These are phyloP conservation scores for Synodontis membranacea DNA, from an alignment of 2,113 vertebrate genomes.

Conservation along the genomic window DNA sequence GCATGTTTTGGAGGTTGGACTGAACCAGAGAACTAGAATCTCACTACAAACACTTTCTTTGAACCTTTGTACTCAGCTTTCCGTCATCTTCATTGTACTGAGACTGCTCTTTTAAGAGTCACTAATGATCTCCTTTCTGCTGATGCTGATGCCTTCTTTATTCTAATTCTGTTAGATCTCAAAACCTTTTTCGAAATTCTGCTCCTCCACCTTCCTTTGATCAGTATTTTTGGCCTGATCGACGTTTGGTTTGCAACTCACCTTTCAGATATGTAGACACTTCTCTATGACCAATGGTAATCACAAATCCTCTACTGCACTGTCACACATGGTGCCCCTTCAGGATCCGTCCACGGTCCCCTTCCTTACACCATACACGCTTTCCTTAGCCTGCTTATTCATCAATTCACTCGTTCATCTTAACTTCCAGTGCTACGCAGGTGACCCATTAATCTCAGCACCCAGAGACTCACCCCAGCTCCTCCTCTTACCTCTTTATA, in stretches of 20 bases:
- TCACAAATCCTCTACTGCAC: neutral
- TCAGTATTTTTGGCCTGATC: neutral
- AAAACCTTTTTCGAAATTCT: neutral
- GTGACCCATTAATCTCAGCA: neutral
- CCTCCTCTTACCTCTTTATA: neutral
- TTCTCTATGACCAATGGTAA: neutral
- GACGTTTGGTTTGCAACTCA: neutral
- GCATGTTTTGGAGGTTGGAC: neutral
- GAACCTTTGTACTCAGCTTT: neutral
- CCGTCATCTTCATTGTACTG: neutral
- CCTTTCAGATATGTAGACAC: neutral
- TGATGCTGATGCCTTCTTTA: neutral
- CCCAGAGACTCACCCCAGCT: neutral
- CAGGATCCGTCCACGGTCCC: neutral
- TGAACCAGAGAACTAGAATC: neutral
- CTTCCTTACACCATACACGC: neutral
- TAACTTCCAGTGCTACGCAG: neutral
- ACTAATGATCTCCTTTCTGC: neutral
- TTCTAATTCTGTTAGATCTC: neutral
- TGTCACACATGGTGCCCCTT: neutral
- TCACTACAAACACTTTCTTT: neutral
- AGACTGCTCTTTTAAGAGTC: neutral
- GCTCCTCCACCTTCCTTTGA: neutral
- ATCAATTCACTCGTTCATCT: too few relatives aligned
- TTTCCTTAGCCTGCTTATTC: too few relatives aligned